These are phyloP conservation scores for Acomys russatus DNA, from an alignment of 2,797 vertebrate genomes.

Conservation along the genomic window DNA sequence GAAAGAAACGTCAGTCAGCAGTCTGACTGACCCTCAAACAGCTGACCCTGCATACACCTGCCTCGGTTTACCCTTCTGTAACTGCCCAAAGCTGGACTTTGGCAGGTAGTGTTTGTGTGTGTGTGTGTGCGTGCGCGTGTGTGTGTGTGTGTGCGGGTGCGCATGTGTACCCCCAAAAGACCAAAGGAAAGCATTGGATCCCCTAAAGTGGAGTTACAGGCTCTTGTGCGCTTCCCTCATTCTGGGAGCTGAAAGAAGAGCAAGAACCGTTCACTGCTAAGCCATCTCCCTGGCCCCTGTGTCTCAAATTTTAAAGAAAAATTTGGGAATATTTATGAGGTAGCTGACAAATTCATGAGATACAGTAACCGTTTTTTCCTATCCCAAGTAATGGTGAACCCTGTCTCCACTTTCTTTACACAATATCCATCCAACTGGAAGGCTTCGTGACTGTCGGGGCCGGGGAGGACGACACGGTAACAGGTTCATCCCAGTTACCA, in stretches of 20 bases:
- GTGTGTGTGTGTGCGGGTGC: neutral
- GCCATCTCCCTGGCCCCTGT: neutral
- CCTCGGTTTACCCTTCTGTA: too few relatives aligned
- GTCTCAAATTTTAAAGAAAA: neutral
- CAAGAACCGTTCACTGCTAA: neutral
- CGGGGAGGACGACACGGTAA: neutral
- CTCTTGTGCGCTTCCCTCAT: neutral
- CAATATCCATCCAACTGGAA: neutral
- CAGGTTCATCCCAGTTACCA: neutral
- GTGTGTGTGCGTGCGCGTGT: neutral
- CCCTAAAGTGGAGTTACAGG: neutral
- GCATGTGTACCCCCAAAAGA: neutral
- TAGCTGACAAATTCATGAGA: neutral
- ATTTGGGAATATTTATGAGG: neutral
- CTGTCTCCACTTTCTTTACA: neutral
- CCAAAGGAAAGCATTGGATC: neutral
- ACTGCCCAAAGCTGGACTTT: too few relatives aligned
- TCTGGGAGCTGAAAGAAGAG: neutral
- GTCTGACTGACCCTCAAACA: too few relatives aligned
- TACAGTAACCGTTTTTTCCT: neutral
- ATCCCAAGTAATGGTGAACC: neutral
- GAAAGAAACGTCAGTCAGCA: too few relatives aligned
- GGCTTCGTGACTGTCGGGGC: neutral
- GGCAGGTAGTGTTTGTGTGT: too few relatives aligned
- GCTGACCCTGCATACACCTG: too few relatives aligned